phyloP scores from a whole-genome alignment of 2,113 vertebrate genomes.

The Leucoraja erinaceus region DNA sequence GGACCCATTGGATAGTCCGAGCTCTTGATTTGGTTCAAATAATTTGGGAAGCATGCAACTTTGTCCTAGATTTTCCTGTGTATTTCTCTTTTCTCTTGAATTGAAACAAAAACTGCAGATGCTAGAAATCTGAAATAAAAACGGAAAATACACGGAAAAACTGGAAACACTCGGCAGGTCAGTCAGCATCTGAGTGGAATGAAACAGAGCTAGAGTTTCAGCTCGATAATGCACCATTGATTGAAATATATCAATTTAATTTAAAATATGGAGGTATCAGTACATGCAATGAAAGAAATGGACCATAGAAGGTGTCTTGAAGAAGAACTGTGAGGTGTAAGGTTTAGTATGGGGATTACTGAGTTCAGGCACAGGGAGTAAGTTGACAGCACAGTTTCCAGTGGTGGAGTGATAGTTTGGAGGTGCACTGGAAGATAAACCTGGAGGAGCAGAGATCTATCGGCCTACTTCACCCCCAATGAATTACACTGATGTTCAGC shows the following conservation, averaged over 20 bases:
- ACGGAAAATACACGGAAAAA: not conserved
- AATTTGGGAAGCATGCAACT: not conserved
- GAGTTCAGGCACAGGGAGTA: not conserved
- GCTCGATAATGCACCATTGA: no score
- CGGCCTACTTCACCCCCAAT: not conserved
- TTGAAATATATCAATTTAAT: no score
- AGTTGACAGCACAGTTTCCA: not conserved
- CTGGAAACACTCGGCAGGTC: not conserved
- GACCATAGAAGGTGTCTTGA: no score
- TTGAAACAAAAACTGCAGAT: no score
- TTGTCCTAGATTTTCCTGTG: no score
- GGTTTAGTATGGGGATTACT: not conserved
- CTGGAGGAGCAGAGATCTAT: not conserved
- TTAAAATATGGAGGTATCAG: no score
- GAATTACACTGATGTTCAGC: not conserved
- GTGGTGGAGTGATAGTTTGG: not conserved
- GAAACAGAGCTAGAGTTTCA: no score
- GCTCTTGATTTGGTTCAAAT: not conserved
- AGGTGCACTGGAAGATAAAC: not conserved
- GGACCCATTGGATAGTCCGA: not conserved
- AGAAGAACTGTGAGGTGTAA: not conserved
- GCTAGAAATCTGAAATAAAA: not conserved
- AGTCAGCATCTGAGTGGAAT: no score
- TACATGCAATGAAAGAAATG: no score
- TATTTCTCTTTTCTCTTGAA: not conserved